A percentile compares a stretch with the other conserved stretches of the same genome.
These are phyloP conservation scores for Sprattus sprattus DNA, from an alignment of 2,113 vertebrate species.

Conservation along the genomic window DNA sequence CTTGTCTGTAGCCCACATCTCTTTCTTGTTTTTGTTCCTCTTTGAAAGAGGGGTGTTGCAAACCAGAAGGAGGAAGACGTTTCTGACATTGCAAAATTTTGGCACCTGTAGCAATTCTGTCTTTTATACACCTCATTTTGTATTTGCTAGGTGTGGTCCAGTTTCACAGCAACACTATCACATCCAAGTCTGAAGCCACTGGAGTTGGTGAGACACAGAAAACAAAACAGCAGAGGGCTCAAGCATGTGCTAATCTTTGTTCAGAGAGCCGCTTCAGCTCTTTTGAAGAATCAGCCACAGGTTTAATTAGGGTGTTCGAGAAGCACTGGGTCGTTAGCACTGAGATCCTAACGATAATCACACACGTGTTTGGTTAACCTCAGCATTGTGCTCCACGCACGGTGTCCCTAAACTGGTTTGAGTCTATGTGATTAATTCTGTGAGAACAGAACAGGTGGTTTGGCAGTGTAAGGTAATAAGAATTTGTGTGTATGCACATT, in stretches of 20 bases:
- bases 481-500: background rate
- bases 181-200: background rate
- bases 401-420: background rate
- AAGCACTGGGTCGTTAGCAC: background rate
- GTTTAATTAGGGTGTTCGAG: constrained; percentile 1
- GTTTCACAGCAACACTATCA: background rate
- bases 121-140: background rate
- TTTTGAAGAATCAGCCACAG: background rate
- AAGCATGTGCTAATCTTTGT: background rate
- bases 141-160: background rate
- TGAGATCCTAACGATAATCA: background rate
- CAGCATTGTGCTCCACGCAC: background rate
- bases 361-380: background rate
- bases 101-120: background rate
- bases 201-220: background rate
- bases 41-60: background rate
- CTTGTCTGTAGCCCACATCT: background rate
- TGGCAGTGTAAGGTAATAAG: background rate
- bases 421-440: background rate
- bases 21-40: background rate
- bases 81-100: background rate
- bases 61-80: background rate
- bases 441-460: background rate
- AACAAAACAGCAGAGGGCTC: background rate
- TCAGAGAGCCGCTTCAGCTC: constrained; percentile 10